Evolutionary conservation across 2,797 vertebrate species (phyloP).

Genomic region (Crypturellus tataupa): DNA sequence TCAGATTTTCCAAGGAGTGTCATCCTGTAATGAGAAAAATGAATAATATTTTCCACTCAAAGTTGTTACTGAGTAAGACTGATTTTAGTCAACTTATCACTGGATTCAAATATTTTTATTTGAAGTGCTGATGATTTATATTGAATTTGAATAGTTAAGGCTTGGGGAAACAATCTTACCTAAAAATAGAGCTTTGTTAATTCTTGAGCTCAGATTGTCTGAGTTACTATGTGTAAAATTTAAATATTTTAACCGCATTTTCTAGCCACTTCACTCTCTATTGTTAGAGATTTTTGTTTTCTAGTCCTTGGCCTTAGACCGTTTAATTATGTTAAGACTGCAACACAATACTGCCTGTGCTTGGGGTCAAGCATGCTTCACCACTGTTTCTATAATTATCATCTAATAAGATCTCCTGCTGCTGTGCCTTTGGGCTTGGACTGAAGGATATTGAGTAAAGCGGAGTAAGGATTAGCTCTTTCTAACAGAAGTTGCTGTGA

Average conservation of each 20-base stretch:
- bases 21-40: not conserved
- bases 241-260: not conserved
- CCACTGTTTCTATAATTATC: not conserved
- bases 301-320: not conserved
- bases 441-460: not conserved
- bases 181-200: not conserved
- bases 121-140: not conserved
- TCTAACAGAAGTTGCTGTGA: not conserved
- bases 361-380: not conserved
- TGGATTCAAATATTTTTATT: not conserved
- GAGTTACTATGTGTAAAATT: not conserved
- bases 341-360: not conserved
- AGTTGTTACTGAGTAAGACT: not conserved
- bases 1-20: not conserved
- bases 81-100: not conserved
- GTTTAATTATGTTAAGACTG: not conserved
- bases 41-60: not conserved
- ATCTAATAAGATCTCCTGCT: not conserved
- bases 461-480: not conserved
- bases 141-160: not conserved
- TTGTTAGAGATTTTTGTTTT: not conserved
- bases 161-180: not conserved
- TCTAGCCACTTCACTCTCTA: not conserved
- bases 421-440: not conserved
- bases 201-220: not conserved